Evolutionary conservation across 2,888 invertebrate species (phyloP), one percentile per base, ranked within the genome.

Genomic region (Linnaemya vulpina): DNA sequence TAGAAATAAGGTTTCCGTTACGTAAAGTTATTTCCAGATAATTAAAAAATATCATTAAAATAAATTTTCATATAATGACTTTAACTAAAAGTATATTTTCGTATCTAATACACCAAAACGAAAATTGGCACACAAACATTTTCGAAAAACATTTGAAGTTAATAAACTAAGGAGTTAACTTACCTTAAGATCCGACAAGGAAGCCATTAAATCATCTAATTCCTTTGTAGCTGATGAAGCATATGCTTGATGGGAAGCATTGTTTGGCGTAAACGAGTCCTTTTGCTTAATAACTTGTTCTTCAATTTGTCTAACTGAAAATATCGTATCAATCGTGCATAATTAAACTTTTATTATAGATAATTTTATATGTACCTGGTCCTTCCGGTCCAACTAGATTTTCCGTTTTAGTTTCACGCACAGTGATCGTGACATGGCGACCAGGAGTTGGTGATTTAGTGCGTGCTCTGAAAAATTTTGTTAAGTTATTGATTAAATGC

Each of bases 191-290:
- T 98, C 98, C 0, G 98, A 98, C 13, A 99, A 93, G 8, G 98
- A 97, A 1, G 97, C 97, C 98, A 99, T 98, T 85, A 99, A 94
- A 90, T 98, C 98, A 90, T 99, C 98, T 84, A 99, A 94, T 92
- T 99, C 98, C 92, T 96, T 96, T 25, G 98, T 98, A 46, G 98
- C 98, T 83, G 96, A 96, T 73, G 98, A 98, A 25, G 98, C 93
- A 87, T 91, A 91, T 38, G 89, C 88, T 73, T 89, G 88, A 75
- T 89, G 89, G 10, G 88, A 83, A 40, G 86, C 88, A 73, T 89
- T 83, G 71, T 90, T 90, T 87, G 90, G 89, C 43, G 89, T 87
- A 85, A 90, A 91, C 10, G 90, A 88, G 62, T 92, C 90, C 65
- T 91, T 92, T 83, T 92, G 90, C 79, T 91, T 91, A 60, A 91